These are phyloP conservation scores for Acrocephalus arundinaceus DNA, from an alignment of 2,113 vertebrate genomes.

Conservation along the genomic window DNA sequence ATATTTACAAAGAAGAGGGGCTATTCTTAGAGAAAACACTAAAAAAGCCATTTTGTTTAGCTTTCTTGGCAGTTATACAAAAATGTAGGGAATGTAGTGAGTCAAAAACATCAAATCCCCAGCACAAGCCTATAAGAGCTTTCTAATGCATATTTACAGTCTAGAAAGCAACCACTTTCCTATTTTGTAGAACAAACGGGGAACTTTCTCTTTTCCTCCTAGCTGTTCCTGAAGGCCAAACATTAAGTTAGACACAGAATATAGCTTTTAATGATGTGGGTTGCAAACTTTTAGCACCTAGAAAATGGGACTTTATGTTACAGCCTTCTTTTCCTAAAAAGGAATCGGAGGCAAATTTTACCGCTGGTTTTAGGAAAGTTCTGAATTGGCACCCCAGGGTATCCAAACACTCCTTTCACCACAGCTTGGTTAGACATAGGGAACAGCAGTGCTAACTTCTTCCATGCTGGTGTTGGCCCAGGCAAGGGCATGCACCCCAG, in stretches of 20 bases:
- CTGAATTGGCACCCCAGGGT: constrained; percentile 41
- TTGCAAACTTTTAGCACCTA: constrained; percentile 38
- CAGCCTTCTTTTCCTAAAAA: constrained; percentile 61
- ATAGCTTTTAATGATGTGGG: not conserved
- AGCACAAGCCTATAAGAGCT: constrained; percentile 71
- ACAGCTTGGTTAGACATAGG: constrained; percentile 3
- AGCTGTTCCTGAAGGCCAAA: constrained; percentile 47
- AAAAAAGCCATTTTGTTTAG: constrained; percentile 84
- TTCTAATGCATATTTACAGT: constrained; percentile 74
- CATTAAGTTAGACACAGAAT: constrained; percentile 31
- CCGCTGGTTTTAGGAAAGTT: constrained; percentile 40
- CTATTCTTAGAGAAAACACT: constrained; percentile 73
- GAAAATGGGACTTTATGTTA: constrained; percentile 36
- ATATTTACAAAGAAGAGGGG: constrained; percentile 70
- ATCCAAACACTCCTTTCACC: constrained; percentile 47
- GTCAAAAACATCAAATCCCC: constrained; percentile 79
- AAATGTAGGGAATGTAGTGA: constrained; percentile 84
- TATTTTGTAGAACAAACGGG: constrained; percentile 53
- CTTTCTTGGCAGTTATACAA: constrained; percentile 88
- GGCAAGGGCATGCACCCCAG: not conserved
- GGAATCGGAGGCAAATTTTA: constrained; percentile 34
- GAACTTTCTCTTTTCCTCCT: constrained; percentile 52
- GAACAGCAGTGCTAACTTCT: not conserved
- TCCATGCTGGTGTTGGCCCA: not conserved
- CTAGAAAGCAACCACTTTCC: constrained; percentile 68